Evolutionary conservation across 2,888 invertebrate species (phyloP), one percentile per base, ranked within the genome.

Genomic region (Latrodectus elegans): DNA sequence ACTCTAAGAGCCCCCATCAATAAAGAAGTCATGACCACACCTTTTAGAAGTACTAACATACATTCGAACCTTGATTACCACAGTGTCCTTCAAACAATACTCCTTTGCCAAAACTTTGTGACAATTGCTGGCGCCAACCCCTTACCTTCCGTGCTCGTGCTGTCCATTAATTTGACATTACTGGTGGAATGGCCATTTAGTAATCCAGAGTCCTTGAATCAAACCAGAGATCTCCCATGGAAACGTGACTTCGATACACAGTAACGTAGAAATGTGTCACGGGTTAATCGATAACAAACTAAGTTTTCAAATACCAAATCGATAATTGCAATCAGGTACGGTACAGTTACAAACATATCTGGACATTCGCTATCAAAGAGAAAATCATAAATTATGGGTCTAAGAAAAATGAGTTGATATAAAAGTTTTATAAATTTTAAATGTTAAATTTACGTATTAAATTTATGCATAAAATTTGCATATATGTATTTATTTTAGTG

Each of bases 251-350:
- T 22, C 72, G 15, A 52, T 81, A 74, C 81, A 81, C 53, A 74
- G 73, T 81, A 81, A 81, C 81, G 67, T 73, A 26, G 70, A 82
- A 82, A 75, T 74, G 53, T 74, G 82, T 75, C 82, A 82, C 75
- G 75, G 82, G 82, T 82, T 82, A 75, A 82, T 82, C 82, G 51
- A 82, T 82, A 82, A 68, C 55, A 60, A n/a, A n/a, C 38, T 38
- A 6, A 38, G 38, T 38, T 38, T 38, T 38, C 38, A 38, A 38
- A 38, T 38, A 38, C 38, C 38, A 6, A 6, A 38, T 38, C 38
- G 38, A 38, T 38, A 38, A 38, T 38, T 38, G 38, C 38, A 38
- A 38, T 38, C 38, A 6, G 38, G 38, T 38, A 38, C 4, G 4
- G 38, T 38, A 38, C 38, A 38, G 4, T 38, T 6, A 2, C 38